phyloP scores from a whole-genome alignment of 1,140 invertebrate species.

The Coboldia fuscipes region DNA sequence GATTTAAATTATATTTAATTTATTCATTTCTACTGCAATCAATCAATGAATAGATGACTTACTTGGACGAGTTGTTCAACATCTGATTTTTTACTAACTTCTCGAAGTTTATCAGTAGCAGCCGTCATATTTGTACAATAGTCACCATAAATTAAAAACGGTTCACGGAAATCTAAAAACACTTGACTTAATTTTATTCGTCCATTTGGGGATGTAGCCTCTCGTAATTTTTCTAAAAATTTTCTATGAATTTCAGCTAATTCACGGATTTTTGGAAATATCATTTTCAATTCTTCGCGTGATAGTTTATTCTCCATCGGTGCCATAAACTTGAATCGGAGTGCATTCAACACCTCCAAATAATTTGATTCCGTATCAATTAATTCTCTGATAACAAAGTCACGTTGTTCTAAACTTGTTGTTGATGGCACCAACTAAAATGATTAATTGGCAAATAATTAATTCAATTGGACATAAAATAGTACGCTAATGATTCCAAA shows the following conservation, averaged over 20 bases:
- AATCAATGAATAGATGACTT: neutral
- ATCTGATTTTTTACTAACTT: constrained; percentile 34
- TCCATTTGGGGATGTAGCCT: constrained; percentile 33
- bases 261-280: constrained; percentile 79
- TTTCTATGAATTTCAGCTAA: constrained; percentile 67
- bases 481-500: neutral
- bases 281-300: constrained; percentile 48
- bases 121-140: constrained; percentile 82
- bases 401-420: constrained; percentile 62
- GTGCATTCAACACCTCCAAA: constrained; percentile 76
- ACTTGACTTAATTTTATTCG: constrained; percentile 38
- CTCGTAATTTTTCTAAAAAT: constrained; percentile 57
- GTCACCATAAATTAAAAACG: constrained; percentile 82
- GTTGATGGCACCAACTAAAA: constrained; percentile 28
- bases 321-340: constrained; percentile 59
- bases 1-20: neutral
- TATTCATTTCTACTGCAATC: too few relatives aligned
- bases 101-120: constrained; percentile 56
- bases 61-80: constrained; percentile 17
- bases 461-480: neutral
- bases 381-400: constrained; percentile 89
- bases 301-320: constrained; percentile 50
- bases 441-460: neutral
- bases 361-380: constrained; percentile 95
- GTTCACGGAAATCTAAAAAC: constrained; percentile 76